These are phyloP conservation scores for Tubulanus polymorphus DNA, from an alignment of 2,888 invertebrate genomes.

Conservation along the genomic window DNA sequence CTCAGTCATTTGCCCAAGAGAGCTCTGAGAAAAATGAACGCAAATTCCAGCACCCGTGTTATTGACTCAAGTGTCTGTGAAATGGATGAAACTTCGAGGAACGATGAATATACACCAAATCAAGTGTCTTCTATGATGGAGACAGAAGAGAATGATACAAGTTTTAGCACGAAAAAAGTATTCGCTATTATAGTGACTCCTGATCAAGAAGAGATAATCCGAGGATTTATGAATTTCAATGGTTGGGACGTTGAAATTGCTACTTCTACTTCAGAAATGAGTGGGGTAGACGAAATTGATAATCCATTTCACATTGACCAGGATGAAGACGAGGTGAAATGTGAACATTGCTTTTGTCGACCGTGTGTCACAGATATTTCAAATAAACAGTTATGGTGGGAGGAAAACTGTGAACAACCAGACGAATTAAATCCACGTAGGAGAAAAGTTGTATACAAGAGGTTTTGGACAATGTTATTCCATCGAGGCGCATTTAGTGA, in stretches of 20 bases:
- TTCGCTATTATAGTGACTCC: not conserved
- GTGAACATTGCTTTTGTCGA: constrained; percentile 1
- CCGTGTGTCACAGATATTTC: constrained; percentile 3
- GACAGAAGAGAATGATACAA: too few species aligned
- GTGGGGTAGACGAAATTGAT: not conserved
- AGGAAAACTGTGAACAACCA: not conserved
- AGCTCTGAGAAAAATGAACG: too few species aligned
- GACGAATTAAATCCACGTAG: not conserved
- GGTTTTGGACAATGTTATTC: not conserved
- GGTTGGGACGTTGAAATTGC: not conserved
- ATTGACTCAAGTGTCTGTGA: too few species aligned
- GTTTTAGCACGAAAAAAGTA: not conserved
- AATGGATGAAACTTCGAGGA: too few species aligned
- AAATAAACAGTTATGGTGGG: constrained; percentile 7
- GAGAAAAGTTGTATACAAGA: not conserved
- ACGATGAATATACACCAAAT: too few species aligned
- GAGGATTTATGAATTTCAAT: not conserved
- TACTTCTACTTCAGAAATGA: not conserved
- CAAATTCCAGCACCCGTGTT: too few species aligned
- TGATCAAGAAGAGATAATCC: not conserved
- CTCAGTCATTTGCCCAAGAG: too few species aligned
- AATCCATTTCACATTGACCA: not conserved
- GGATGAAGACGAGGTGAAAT: not conserved
- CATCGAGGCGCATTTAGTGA: not conserved
- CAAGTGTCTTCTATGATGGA: too few species aligned